Percentiles rank a stretch among this genome's conserved stretches.
phyloP scores from a whole-genome alignment of 2,113 vertebrate species.

The Heterocephalus glaber region DNA sequence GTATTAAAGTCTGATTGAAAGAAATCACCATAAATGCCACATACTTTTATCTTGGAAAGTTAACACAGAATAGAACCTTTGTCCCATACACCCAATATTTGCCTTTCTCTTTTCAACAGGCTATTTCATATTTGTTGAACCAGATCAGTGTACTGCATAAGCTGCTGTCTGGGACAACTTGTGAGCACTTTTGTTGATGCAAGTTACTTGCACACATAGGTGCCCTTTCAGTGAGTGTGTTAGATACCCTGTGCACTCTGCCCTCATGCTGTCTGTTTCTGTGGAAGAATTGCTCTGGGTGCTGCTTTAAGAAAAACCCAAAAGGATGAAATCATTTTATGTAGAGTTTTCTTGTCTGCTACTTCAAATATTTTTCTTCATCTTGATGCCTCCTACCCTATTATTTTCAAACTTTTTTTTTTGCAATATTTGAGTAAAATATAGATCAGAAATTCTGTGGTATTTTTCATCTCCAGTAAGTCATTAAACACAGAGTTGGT shows the following conservation, averaged over 20 bases:
- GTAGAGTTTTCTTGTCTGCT: not conserved
- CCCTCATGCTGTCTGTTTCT: not conserved
- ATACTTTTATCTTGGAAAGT: constrained; percentile 55
- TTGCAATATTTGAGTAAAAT: not conserved
- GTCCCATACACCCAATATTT: constrained; percentile 62
- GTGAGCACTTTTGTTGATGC: not conserved
- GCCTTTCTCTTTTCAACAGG: constrained; percentile 65
- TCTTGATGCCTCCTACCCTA: not conserved
- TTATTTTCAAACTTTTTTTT: not conserved
- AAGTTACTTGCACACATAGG: not conserved
- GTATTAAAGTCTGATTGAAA: constrained; percentile 64
- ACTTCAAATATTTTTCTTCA: not conserved
- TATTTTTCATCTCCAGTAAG: not conserved
- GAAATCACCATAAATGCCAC: constrained; percentile 53
- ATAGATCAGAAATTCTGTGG: not conserved
- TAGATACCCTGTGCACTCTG: too few relatives aligned
- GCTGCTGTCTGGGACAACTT: not conserved
- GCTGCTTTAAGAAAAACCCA: not conserved
- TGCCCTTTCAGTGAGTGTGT: not conserved
- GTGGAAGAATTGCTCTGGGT: accelerated
- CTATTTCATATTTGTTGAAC: constrained; percentile 62
- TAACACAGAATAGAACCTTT: constrained; percentile 66
- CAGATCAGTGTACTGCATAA: not conserved
- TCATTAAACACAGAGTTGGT: not conserved
- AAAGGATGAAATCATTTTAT: not conserved